Conservation (phyloP, 2,888 invertebrate genomes). For the Cataglyphis rosenhaueri region DNA sequence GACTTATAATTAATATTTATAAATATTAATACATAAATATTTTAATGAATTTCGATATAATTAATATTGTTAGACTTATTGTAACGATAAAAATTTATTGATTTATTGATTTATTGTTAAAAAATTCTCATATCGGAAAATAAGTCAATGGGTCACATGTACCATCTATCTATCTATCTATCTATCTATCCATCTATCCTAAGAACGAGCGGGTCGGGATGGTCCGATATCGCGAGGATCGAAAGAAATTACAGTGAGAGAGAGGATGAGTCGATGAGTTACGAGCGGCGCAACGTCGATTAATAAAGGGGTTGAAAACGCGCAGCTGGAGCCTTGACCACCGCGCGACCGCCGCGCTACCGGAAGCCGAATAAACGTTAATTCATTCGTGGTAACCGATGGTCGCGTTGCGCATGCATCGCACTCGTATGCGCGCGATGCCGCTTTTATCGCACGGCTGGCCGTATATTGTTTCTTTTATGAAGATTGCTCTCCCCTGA, state of each 20-base stretch:
- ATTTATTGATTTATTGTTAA: not conserved
- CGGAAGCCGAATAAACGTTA: constrained; percentile 71
- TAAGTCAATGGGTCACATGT: not conserved
- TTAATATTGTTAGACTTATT: not conserved
- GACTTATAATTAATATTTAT: not conserved
- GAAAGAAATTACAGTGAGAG: constrained; percentile 36
- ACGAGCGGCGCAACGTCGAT: constrained; percentile 65
- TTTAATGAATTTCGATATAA: not conserved
- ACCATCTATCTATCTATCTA: not conserved
- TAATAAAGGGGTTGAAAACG: constrained; percentile 69
- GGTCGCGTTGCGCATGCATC: constrained; percentile 15
- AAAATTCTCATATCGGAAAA: not conserved
- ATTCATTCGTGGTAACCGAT: constrained; percentile 65
- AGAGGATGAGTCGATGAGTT: constrained; percentile 65
- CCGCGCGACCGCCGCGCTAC: constrained; percentile 54
- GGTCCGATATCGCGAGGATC: constrained; percentile 12
- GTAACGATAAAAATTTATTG: not conserved
- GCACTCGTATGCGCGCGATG: constrained; percentile 20
- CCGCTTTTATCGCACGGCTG: constrained; percentile 58
- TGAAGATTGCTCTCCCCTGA: constrained; percentile 67
- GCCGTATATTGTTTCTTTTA: constrained; percentile 63
- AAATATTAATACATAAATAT: not conserved
- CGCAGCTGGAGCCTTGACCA: constrained; percentile 71
- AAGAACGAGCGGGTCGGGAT: not conserved
- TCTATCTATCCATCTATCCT: not conserved